Conservation (phyloP, 1,140 invertebrate species). For the Copidosoma floridanum region DNA sequence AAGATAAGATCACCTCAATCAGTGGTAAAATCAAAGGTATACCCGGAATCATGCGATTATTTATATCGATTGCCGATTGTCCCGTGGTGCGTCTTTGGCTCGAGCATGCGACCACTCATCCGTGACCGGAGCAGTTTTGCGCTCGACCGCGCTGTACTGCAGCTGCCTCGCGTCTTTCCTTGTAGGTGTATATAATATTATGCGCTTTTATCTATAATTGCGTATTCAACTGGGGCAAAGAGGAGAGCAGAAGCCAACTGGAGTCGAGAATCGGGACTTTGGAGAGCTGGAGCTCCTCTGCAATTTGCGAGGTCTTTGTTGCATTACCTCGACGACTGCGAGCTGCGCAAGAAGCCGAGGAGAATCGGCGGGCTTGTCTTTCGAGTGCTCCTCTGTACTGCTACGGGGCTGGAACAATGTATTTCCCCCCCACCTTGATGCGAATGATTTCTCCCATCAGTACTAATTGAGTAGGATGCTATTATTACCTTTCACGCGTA, state of each 20-base stretch:
- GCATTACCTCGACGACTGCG: too few species aligned
- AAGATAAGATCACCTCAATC: not conserved
- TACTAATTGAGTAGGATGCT: too few species aligned
- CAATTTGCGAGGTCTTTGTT: not conserved
- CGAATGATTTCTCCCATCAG: too few species aligned
- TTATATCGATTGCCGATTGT: too few species aligned
- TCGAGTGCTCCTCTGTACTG: too few species aligned
- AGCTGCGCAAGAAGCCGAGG: too few species aligned
- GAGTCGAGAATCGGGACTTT: too few species aligned
- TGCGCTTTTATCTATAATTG: not conserved
- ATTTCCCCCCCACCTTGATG: too few species aligned
- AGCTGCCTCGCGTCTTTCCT: not conserved
- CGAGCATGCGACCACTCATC: slow-evolving; percentile 13
- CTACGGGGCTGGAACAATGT: too few species aligned
- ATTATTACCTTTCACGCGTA: too few species aligned
- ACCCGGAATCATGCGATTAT: slow-evolving; percentile 36
- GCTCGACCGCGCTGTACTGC: not conserved
- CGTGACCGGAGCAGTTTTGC: slow-evolving; percentile 1
- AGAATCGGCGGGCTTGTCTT: too few species aligned
- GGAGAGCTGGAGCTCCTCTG: not conserved
- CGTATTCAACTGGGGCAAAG: not conserved
- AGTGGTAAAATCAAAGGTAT: slow-evolving; percentile 30
- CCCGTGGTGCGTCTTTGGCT: slow-evolving; percentile 1
- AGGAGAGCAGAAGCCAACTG: too few species aligned
- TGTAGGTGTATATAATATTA: not conserved